Conservation (phyloP, 2,888 invertebrate species). For the Chrysina gloriosa region DNA sequence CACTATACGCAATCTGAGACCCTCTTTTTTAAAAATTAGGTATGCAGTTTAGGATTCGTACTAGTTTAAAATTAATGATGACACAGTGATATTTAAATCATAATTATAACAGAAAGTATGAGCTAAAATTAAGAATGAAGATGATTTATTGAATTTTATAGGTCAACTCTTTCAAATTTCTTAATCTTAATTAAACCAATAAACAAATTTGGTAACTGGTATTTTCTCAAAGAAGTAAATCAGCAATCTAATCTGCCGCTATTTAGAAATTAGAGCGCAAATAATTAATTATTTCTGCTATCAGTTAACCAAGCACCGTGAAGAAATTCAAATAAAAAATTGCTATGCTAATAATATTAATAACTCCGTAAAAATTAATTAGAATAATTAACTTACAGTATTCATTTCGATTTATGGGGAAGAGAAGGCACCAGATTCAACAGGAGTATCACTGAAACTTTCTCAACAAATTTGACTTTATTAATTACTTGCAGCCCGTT, state of each 20-base stretch:
- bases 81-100: too few relatives aligned
- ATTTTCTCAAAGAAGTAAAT: slow-evolving; percentile 11
- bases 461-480: neutral
- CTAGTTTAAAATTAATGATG: too few relatives aligned
- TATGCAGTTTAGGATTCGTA: too few relatives aligned
- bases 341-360: slow-evolving; percentile 4
- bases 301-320: neutral
- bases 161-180: too few relatives aligned
- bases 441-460: neutral
- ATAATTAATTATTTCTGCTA: slow-evolving; percentile 28
- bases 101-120: too few relatives aligned
- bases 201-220: slow-evolving; percentile 3
- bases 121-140: too few relatives aligned
- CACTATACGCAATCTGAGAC: too few relatives aligned
- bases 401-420: neutral
- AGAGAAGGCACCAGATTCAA: neutral
- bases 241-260: slow-evolving; percentile 11
- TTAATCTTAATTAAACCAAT: too few relatives aligned
- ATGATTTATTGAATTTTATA: too few relatives aligned
- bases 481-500: neutral
- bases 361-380: slow-evolving; percentile 20
- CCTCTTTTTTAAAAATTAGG: too few relatives aligned
- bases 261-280: slow-evolving; percentile 30
- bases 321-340: slow-evolving; percentile 19
- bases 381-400: slow-evolving; percentile 23